Evolutionary conservation across 1,140 invertebrate species (phyloP).

Genomic region (Sinella curviseta): DNA sequence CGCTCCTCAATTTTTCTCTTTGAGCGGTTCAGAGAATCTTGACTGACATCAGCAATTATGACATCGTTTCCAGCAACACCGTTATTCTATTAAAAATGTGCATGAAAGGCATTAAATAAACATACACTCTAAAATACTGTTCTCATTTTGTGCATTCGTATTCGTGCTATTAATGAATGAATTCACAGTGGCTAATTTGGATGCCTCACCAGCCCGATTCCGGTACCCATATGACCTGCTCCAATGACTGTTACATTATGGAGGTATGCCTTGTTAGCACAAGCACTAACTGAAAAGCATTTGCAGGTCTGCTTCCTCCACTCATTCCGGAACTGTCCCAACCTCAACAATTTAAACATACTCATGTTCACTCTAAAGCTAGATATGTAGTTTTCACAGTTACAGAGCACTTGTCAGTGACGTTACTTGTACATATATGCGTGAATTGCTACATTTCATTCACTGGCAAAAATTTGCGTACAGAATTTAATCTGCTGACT

Average conservation of each 20-base stretch:
- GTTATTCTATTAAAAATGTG: conserved; percentile 55
- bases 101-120: background rate
- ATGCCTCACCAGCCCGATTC: conserved; percentile 76
- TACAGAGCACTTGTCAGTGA: too few species aligned
- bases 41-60: conserved; percentile 57
- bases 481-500: too few species aligned
- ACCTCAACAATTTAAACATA: too few species aligned
- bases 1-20: conserved; percentile 56
- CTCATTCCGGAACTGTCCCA: too few species aligned
- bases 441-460: too few species aligned
- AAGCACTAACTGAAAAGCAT: background rate
- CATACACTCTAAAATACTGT: too few species aligned
- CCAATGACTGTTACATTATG: conserved; percentile 83
- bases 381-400: too few species aligned
- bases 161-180: background rate
- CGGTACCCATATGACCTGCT: conserved; percentile 82
- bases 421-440: too few species aligned
- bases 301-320: too few species aligned
- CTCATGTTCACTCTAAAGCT: too few species aligned
- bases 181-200: background rate
- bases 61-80: conserved; percentile 58
- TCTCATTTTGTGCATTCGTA: background rate
- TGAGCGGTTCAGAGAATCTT: conserved; percentile 58
- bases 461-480: too few species aligned
- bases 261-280: conserved; percentile 54